phyloP scores from a whole-genome alignment of 2,797 vertebrate species.

The Enteromius mattozi region DNA sequence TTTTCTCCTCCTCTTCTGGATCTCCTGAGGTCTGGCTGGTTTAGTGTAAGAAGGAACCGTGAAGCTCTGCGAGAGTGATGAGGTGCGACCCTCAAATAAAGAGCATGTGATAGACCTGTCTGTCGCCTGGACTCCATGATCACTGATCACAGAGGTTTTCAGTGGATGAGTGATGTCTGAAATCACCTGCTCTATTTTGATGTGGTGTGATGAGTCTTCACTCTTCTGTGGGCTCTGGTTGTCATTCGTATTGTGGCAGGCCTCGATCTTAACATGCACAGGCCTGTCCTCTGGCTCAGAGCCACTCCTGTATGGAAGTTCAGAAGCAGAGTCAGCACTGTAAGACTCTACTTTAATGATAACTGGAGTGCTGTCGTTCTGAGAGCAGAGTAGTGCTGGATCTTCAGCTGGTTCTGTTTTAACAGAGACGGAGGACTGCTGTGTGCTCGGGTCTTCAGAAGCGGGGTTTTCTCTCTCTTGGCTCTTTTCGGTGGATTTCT shows the following conservation, averaged over 20 bases:
- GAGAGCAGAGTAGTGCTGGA: background rate
- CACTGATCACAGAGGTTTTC: background rate
- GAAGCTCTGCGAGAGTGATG: background rate
- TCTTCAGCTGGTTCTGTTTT: slow-evolving; percentile 18
- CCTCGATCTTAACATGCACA: slow-evolving; percentile 20
- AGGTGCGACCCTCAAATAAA: slow-evolving; percentile 9
- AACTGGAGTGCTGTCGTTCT: background rate
- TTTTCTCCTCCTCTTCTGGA: background rate
- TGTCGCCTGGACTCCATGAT: background rate
- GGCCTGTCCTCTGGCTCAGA: background rate
- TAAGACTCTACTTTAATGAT: slow-evolving; percentile 1
- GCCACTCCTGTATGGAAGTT: background rate
- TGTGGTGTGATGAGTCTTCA: rapidly evolving
- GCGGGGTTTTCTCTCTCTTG: background rate
- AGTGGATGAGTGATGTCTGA: background rate
- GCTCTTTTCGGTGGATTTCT: background rate
- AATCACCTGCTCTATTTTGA: background rate
- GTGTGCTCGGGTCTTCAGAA: background rate
- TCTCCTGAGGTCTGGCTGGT: background rate
- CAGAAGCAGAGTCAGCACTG: too few relatives aligned
- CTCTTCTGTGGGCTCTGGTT: background rate
- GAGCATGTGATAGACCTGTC: background rate
- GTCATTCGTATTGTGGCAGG: background rate
- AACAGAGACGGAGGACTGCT: background rate
- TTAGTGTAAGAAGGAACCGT: background rate